These are phyloP conservation scores for Mugil cephalus DNA, from an alignment of 2,113 vertebrate genomes.

Conservation along the genomic window DNA sequence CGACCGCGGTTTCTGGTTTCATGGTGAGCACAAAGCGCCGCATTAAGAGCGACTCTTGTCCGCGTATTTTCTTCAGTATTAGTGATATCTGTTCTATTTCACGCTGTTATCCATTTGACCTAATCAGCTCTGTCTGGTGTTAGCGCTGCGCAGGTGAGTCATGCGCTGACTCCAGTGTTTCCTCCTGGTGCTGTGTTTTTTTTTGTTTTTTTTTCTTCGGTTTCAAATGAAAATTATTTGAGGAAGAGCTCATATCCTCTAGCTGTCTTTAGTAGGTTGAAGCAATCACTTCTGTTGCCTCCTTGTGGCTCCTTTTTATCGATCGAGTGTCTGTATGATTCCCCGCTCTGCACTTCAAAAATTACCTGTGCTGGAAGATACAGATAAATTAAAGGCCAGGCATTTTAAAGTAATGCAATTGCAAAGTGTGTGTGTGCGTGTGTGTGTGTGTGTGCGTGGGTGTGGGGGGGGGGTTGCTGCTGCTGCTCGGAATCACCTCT, in stretches of 20 bases:
- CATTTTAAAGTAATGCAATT: conserved; percentile 58
- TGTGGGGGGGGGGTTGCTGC: not conserved
- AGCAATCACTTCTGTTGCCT: conserved; percentile 59
- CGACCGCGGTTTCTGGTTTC: conserved; percentile 7
- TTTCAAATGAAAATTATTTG: conserved; percentile 53
- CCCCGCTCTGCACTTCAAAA: conserved; percentile 55
- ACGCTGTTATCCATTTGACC: conserved; percentile 45
- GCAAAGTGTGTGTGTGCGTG: too few species aligned
- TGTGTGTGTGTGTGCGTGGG: too few species aligned
- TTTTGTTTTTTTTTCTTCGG: not conserved
- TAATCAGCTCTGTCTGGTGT: conserved; percentile 26
- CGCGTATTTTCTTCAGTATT: conserved; percentile 2
- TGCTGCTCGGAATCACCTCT: conserved; percentile 32
- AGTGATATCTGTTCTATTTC: conserved; percentile 48
- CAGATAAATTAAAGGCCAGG: conserved; percentile 58
- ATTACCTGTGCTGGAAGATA: conserved; percentile 56
- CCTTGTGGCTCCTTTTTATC: conserved; percentile 61
- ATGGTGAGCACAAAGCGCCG: not conserved
- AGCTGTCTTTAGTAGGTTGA: conserved; percentile 55
- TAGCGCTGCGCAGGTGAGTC: conserved; percentile 67
- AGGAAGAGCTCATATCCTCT: conserved; percentile 43
- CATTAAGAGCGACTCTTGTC: not conserved
- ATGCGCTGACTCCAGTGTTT: conserved; percentile 25
- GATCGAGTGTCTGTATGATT: conserved; percentile 58
- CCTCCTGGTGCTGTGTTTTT: conserved; percentile 17